phyloP scores from a whole-genome alignment of 2,888 invertebrate species.

The Doris montereyensis region DNA sequence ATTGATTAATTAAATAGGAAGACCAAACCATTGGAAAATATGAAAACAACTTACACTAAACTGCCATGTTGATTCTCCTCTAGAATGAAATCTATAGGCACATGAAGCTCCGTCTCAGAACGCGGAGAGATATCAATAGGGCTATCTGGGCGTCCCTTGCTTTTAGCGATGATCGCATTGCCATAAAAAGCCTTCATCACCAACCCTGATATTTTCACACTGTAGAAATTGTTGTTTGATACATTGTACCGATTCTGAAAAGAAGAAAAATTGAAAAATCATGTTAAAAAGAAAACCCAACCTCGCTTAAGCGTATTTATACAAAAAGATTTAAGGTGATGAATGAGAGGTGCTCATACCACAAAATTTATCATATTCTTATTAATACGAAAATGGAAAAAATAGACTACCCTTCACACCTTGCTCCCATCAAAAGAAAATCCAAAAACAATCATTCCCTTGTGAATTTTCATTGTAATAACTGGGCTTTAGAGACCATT shows the following conservation, averaged over 20 bases:
- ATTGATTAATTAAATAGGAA: too few species aligned
- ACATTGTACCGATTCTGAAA: slow-evolving; percentile 71
- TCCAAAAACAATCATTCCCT: too few species aligned
- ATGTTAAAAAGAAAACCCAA: too few species aligned
- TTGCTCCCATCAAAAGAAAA: too few species aligned
- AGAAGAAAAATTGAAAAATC: background rate
- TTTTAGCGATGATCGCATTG: slow-evolving; percentile 53
- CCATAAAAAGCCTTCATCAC: slow-evolving; percentile 60
- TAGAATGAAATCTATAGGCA: slow-evolving; percentile 39
- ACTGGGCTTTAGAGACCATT: too few species aligned
- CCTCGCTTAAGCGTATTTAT: too few species aligned
- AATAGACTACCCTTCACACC: too few species aligned
- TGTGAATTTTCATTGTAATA: too few species aligned
- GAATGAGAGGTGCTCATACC: too few species aligned
- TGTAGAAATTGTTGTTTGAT: slow-evolving; percentile 70
- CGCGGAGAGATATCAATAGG: slow-evolving; percentile 53
- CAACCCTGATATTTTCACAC: slow-evolving; percentile 61
- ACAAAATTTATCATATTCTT: too few species aligned
- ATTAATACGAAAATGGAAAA: background rate
- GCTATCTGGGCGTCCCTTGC: slow-evolving; percentile 47
- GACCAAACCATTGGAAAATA: background rate
- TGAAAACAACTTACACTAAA: slow-evolving; percentile 61
- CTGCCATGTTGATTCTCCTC: slow-evolving; percentile 37
- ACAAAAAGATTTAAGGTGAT: too few species aligned
- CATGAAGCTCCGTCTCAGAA: slow-evolving; percentile 39